Evolutionary conservation across 2,888 invertebrate genomes (phyloP).

Genomic region (Taenaris catops): DNA sequence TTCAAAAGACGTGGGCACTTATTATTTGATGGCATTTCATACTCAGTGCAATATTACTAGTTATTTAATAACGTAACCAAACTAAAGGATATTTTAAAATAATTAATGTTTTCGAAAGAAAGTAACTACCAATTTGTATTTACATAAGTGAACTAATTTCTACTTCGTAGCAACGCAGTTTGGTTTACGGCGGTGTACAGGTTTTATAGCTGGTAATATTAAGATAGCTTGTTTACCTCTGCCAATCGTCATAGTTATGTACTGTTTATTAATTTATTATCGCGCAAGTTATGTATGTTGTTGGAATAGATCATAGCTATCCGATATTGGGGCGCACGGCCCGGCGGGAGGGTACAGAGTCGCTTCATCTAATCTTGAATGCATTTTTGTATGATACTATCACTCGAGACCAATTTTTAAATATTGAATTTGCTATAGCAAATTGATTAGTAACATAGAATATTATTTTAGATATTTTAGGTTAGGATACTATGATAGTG

Average conservation of each 20-base stretch:
- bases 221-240: slow-evolving; percentile 78
- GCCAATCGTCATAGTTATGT: slow-evolving; percentile 77
- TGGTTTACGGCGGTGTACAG: slow-evolving; percentile 77
- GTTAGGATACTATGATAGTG: slow-evolving; percentile 79
- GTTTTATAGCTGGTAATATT: slow-evolving; percentile 79
- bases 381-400: slow-evolving; percentile 67
- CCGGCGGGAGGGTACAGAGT: slow-evolving; percentile 27
- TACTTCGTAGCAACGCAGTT: slow-evolving; percentile 65
- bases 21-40: slow-evolving; percentile 80
- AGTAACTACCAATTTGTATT: slow-evolving; percentile 77
- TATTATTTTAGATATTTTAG: slow-evolving; percentile 78
- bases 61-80: slow-evolving; percentile 81
- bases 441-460: slow-evolving; percentile 72
- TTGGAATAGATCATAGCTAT: slow-evolving; percentile 79
- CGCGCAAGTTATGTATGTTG: slow-evolving; percentile 73
- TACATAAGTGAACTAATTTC: slow-evolving; percentile 70
- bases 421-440: slow-evolving; percentile 72
- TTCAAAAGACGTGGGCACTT: slow-evolving; percentile 73
- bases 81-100: slow-evolving; percentile 79
- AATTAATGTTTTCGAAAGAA: slow-evolving; percentile 72
- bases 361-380: slow-evolving; percentile 65
- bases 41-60: slow-evolving; percentile 82
- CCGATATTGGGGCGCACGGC: slow-evolving; percentile 45
- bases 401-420: slow-evolving; percentile 76
- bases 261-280: slow-evolving; percentile 77